Evolutionary conservation across 2,113 vertebrate genomes (phyloP).

Genomic region (Nansenia antarctica): DNA sequence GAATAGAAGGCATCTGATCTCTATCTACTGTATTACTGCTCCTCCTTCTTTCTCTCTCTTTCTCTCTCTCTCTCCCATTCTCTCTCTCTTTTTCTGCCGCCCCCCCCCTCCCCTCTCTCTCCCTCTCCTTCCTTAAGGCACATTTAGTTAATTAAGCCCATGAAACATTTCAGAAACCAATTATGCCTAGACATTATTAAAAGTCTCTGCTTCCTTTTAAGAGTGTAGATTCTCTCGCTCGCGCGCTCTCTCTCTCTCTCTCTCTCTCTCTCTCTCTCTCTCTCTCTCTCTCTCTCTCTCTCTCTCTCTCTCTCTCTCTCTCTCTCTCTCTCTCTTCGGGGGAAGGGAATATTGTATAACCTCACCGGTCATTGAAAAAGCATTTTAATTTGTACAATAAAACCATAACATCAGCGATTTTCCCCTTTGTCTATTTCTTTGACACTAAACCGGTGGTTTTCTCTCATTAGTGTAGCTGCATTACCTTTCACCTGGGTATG

Average conservation of each 20-base stretch:
- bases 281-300: not conserved
- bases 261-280: not conserved
- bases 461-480: not conserved
- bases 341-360: slow-evolving; percentile 52
- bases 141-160: slow-evolving; percentile 75
- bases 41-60: not conserved
- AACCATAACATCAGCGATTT: slow-evolving; percentile 59
- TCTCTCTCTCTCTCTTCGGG: slow-evolving; percentile 43
- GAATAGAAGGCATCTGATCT: no score
- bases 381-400: slow-evolving; percentile 43
- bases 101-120: slow-evolving; percentile 14
- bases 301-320: slow-evolving; percentile 21
- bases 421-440: slow-evolving; percentile 36
- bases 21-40: not conserved
- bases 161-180: slow-evolving; percentile 73
- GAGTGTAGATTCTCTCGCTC: slow-evolving; percentile 43
- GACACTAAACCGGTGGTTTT: not conserved
- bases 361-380: slow-evolving; percentile 35
- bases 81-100: slow-evolving; percentile 22
- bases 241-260: no score
- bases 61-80: not conserved
- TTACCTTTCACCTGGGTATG: not conserved
- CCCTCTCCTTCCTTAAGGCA: slow-evolving; percentile 55
- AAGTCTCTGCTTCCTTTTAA: slow-evolving; percentile 64
- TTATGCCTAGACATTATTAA: slow-evolving; percentile 74